Evolutionary conservation across 2,888 invertebrate species (phyloP).

Genomic region (Hypena proboscidalis): DNA sequence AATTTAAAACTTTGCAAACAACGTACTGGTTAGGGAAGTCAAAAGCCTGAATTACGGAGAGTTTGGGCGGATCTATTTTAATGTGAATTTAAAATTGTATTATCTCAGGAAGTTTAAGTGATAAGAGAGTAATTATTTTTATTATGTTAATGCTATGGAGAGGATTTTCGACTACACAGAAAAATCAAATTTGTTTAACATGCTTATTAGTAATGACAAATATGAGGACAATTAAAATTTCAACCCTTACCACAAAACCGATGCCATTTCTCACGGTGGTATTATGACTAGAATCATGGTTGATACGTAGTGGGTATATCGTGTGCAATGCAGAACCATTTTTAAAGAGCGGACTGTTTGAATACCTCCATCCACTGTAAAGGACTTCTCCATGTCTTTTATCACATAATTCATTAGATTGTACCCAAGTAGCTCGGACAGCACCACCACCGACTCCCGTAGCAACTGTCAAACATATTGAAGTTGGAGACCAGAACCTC

Average conservation of each 20-base stretch:
- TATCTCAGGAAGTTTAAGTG: too few relatives aligned
- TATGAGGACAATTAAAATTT: too few relatives aligned
- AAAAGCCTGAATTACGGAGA: too few relatives aligned
- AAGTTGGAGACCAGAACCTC: slow-evolving; percentile 65
- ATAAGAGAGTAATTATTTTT: too few relatives aligned
- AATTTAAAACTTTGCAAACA: too few relatives aligned
- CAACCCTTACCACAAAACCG: slow-evolving; percentile 8
- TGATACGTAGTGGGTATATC: slow-evolving; percentile 64
- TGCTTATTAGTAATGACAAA: too few relatives aligned
- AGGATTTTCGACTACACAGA: too few relatives aligned
- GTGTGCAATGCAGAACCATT: slow-evolving; percentile 39
- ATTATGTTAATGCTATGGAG: too few relatives aligned
- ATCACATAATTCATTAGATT: slow-evolving; percentile 62
- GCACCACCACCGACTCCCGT: slow-evolving; percentile 56
- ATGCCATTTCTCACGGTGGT: slow-evolving; percentile 3
- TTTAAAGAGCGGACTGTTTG: slow-evolving; percentile 61
- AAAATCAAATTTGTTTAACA: too few relatives aligned
- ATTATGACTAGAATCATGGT: slow-evolving; percentile 42
- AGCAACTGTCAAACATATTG: slow-evolving; percentile 63
- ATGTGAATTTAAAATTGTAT: too few relatives aligned
- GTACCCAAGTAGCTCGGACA: slow-evolving; percentile 72
- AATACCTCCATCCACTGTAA: slow-evolving; percentile 74
- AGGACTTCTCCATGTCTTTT: slow-evolving; percentile 62
- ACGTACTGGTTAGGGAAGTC: too few relatives aligned
- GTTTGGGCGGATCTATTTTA: too few relatives aligned